Evolutionary conservation across 2,888 invertebrate species (phyloP), one percentile per base, ranked within the genome.

Genomic region (Noctuana brunneofusca): DNA sequence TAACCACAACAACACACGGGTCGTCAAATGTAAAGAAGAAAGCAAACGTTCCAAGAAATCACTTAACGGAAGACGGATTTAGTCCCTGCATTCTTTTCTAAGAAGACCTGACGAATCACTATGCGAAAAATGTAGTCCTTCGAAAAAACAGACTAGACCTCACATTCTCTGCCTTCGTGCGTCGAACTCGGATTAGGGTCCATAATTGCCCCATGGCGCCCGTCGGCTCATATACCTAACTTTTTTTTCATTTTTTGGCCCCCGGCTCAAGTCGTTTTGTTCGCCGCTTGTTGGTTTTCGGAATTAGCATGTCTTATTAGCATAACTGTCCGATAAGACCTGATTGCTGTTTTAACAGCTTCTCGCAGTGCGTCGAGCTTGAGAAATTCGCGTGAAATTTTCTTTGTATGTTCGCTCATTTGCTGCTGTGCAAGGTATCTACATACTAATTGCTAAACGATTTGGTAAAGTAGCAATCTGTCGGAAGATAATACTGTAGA

Each of bases 251-350:
- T 88, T 86, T 89, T 84, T 76, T 78, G 76, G 72, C 74, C 64
- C 74, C 74, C 71, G 73, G 32, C 9, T 74, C 76, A 75, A 74
- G 75, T 75, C 74, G 78, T 84, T 84, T 83, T 80, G 76, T 77
- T 78, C 78, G 66, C 72, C 75, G 83, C 83, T 86, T 91, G 91
- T 91, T 91, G 91, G 88, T 91, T 91, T 91, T 90, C 82, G 85
- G 84, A 90, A 91, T 91, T 91, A 91, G 91, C 89, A 87, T 88
- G 91, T 90, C 91, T 89, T 89, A 88, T 91, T 90, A 89, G 85
- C 90, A 87, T 91, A 87, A 83, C 87, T 84, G 86, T 81, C 81
- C 79, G 89, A 88, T 89, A 89, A 83, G 74, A 78, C 75, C 68
- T 78, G 84, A 89, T 90, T 86, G 84, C 80, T 85, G 85, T 87